Evolutionary conservation across 2,888 invertebrate genomes (phyloP), one percentile per base, ranked within the genome.

Genomic region (Parapristionchus giblindavisi): DNA sequence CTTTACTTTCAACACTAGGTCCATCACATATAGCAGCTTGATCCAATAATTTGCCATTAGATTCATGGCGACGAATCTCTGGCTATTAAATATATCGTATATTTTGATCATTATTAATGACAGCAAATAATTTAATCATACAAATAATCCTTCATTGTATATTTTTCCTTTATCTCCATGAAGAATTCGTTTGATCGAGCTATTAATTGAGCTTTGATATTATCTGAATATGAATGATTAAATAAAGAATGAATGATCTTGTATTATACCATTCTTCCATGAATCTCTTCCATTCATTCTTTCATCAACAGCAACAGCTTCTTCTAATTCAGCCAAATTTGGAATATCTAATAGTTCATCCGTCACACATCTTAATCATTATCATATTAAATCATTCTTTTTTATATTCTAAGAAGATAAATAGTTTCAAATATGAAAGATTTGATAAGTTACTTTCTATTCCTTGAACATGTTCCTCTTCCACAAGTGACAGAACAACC

Each of bases 261-360:
- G 56, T 24, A n/a, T 8, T 54, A 6, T 54, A n/a, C 56, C 27
- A 14, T n/a, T 54, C n/a, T n/a, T 54, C n/a, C 27, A 14, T 54
- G 6, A 6, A n/a, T 54, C 34, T 27, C 52, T 68, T n/a, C 36
- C 48, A 29, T 52, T 51, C 21, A 52, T 52, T 34, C 34, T n/a
- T 52, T 68, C 68, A 29, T 65, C 63, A 3, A 32, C n/a, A 34
- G 32, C 52, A 0, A 75, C 61, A 3, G 76, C 65, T 63, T 76
- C 77, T 29, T 83, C 83, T 36, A 82, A 34, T 68, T 82, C 82
- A 43, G 77, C 80, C 29, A 83, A 72, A 8, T 77, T 80, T 2
- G 83, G 83, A 36, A 83, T 72, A 54, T 81, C 79, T 36, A 83
- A 68, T 32, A 83, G 79, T n/a, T 83, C 83, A 56, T 83, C 83